Base-by-base conservation (phyloP, 2,797 vertebrate species). In the Pantherophis vulpinus region DNA sequence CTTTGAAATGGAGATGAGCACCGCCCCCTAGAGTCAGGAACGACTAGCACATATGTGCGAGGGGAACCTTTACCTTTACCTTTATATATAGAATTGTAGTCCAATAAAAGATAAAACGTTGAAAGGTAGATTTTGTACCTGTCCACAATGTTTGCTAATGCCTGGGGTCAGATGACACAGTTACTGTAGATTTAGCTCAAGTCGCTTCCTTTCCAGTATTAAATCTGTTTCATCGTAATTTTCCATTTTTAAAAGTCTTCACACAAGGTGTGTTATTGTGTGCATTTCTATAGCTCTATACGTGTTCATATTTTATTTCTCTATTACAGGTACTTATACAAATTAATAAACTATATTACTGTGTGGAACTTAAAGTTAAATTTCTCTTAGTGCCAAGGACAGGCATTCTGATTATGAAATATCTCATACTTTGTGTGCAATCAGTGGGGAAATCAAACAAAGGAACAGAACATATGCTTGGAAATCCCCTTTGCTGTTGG, bases 391-490 rank as follows among this genome's bases (percentile, higher is more conserved):
- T 3, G 27, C 14, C 29, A 27, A 87, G 18, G 91, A 90, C 86
- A 94, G 94, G 87, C 37, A 5, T 63, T 59, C 79, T 47, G 79
- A 90, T 91, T 86, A 93, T 93, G 55, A 93, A 94, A 92, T 61
- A 61, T 90, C 61, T 16, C 66, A 91, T 66, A 47, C 74, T 70
- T 56, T 55, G 66, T 61, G 20, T 60, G 60, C 56, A 89, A 89
- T 25, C 60, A 91, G 59, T 83, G 87, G 70, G 56, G 86, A 93
- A 91, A 93, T 93, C 90, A 91, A 93, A 91, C 86, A 93, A 90
- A 88, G 47, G 88, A 66, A 87, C 91, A 59, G 59, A 61, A 56
- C 32, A 59, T n/a, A 88, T 88, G 54, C 18, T 83, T 90, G 83
- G 61, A 92, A 96, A 94, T 70, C 32, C 16, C 54, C 47, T 66